Evolutionary conservation across 1,140 invertebrate genomes (phyloP).

Genomic region (Dendroctonus ponderosae): DNA sequence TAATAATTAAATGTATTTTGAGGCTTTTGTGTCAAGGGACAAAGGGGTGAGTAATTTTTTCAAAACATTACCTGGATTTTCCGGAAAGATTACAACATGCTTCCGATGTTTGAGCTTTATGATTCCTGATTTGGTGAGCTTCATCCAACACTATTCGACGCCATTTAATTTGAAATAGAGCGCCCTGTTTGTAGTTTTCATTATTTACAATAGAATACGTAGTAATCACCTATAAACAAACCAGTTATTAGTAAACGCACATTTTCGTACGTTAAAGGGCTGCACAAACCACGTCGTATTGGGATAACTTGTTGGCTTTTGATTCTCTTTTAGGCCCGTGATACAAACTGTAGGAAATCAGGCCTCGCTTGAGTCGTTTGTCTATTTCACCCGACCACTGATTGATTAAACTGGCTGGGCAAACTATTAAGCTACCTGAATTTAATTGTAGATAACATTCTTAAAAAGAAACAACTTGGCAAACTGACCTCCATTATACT

Average conservation of each 20-base stretch:
- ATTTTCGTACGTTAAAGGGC: neutral
- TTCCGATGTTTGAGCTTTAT: constrained; percentile 71
- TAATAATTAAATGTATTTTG: neutral
- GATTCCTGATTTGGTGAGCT: constrained; percentile 87
- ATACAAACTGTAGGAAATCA: constrained; percentile 68
- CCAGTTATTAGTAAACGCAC: neutral
- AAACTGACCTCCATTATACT: constrained; percentile 63
- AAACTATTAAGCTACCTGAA: constrained; percentile 67
- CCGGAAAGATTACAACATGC: constrained; percentile 67
- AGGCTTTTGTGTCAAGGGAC: neutral
- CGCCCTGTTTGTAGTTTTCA: constrained; percentile 55
- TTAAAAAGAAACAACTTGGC: neutral
- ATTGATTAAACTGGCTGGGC: constrained; percentile 77
- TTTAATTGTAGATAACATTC: neutral
- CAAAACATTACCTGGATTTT: constrained; percentile 44
- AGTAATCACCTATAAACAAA: constrained; percentile 61
- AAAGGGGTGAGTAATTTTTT: neutral
- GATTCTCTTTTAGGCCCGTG: constrained; percentile 77
- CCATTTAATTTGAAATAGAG: constrained; percentile 72
- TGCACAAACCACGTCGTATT: constrained; percentile 28
- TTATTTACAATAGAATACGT: constrained; percentile 68
- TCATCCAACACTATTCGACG: constrained; percentile 89
- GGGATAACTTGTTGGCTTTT: constrained; percentile 56
- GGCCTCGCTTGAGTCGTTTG: constrained; percentile 60
- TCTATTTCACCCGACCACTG: constrained; percentile 87